These are phyloP conservation scores for Ooceraea biroi DNA, from an alignment of 1,140 invertebrate species.

Conservation along the genomic window DNA sequence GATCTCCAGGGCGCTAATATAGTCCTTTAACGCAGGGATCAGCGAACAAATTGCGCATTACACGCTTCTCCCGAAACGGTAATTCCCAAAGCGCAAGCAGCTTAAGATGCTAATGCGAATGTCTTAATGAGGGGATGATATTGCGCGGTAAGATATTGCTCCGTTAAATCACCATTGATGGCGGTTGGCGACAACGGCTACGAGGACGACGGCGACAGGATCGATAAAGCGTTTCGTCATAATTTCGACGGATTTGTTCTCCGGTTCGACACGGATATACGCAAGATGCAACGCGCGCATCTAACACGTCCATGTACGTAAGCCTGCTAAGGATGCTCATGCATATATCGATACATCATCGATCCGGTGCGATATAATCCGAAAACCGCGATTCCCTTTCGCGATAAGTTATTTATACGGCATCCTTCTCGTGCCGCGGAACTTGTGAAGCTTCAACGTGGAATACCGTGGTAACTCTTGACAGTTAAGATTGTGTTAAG, in stretches of 20 bases:
- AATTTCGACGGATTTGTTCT: constrained; percentile 44
- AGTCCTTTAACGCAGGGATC: constrained; percentile 29
- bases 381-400: background rate
- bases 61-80: constrained; percentile 4
- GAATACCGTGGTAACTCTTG: constrained; percentile 7
- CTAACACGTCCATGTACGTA: constrained; percentile 26
- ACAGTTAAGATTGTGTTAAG: constrained; percentile 17
- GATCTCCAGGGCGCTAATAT: constrained; percentile 44
- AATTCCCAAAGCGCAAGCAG: constrained; percentile 31
- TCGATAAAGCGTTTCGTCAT: constrained; percentile 35
- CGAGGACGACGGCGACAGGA: background rate
- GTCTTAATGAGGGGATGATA: constrained; percentile 54
- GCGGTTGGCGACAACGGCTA: no score
- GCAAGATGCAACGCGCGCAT: constrained; percentile 10
- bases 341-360: constrained; percentile 6
- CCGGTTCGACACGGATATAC: background rate
- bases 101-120: constrained; percentile 45
- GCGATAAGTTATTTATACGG: constrained; percentile 43
- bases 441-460: background rate
- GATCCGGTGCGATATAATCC: constrained; percentile 2
- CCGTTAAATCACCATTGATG: constrained; percentile 37
- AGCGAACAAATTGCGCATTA: constrained; percentile 59
- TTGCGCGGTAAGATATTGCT: background rate
- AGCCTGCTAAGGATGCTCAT: background rate
- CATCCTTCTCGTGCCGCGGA: background rate